Evolutionary conservation across 2,797 vertebrate species (phyloP), one percentile per base, ranked within the genome.

Genomic region (Ceryle rudis): DNA sequence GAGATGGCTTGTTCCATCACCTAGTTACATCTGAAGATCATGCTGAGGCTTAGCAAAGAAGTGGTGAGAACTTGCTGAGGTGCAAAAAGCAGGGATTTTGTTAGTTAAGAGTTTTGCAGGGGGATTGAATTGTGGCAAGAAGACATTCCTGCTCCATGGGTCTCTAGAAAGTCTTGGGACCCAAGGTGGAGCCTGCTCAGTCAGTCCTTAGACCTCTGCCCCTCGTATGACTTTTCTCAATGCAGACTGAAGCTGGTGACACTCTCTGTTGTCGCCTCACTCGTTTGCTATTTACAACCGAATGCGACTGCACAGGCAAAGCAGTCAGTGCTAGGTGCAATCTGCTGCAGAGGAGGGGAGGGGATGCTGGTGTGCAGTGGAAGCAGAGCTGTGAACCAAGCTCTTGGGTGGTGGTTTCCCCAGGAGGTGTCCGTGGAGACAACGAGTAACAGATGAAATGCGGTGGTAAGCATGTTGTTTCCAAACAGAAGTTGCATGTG

Each of bases 231-330:
- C 11, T 4, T 44, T 73, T 61, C 58, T 12, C 39, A 6, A 0
- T 31, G 18, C 60, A 23, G 13, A 2, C 22, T 4, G 22, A 35
- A 1, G 33, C 25, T 31, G 6, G 65, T 1, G 8, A 44, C 10
- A 9, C 4, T 6, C 41, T 41, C 47, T 29, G 52, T 3, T 33
- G 35, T 8, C 15, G 7, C 55, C 1, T 22, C 61, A 0, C 7
- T 58, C 23, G 0, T 3, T 39, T 31, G 1, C 52, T 44, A 2
- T 18, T 41, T 5, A 2, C 7, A 9, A 31, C 57, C 47, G 37
- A 26, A 14, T 3, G 14, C 0, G 0, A 2, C 35, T 16, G 54
- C 15, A 1, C 1, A 3, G 75, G 60, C 79, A 69, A 17, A 49
- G 60, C 86, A 14, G 55, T 19, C 5, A 2, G 9, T 20, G 81